Evolutionary conservation across 2,797 vertebrate species (phyloP).

Genomic region (Arremon brunneinucha): DNA sequence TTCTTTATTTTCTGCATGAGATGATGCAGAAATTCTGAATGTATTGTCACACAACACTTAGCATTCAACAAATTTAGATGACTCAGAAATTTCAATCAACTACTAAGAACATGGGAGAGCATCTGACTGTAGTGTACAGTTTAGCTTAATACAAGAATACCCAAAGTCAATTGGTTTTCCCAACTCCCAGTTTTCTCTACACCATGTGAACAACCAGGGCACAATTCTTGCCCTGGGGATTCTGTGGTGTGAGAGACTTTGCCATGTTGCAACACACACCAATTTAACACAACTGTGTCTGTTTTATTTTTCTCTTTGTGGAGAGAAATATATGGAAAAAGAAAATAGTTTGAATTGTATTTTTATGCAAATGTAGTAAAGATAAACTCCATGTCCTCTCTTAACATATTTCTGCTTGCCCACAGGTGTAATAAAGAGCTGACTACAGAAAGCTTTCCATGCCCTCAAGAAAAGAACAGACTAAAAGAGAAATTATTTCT

Average conservation of each 20-base stretch:
- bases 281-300: not conserved
- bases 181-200: not conserved
- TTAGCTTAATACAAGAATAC: not conserved
- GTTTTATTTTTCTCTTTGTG: not conserved
- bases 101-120: not conserved
- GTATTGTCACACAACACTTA: not conserved
- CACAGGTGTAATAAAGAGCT: not conserved
- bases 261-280: not conserved
- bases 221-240: not conserved
- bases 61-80: not conserved
- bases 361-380: slow-evolving; percentile 60
- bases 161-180: not conserved
- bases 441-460: slow-evolving; percentile 16
- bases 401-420: not conserved
- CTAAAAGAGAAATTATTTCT: slow-evolving; percentile 58
- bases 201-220: not conserved
- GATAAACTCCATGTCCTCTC: slow-evolving; percentile 33
- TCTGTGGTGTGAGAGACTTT: not conserved
- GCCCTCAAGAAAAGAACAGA: not conserved
- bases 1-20: not conserved
- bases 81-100: not conserved
- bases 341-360: slow-evolving; percentile 34
- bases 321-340: slow-evolving; percentile 7
- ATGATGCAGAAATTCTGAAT: not conserved
- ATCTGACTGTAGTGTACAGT: not conserved